Conservation (phyloP, 2,888 invertebrate species). For the Teinopalpus imperialis region DNA sequence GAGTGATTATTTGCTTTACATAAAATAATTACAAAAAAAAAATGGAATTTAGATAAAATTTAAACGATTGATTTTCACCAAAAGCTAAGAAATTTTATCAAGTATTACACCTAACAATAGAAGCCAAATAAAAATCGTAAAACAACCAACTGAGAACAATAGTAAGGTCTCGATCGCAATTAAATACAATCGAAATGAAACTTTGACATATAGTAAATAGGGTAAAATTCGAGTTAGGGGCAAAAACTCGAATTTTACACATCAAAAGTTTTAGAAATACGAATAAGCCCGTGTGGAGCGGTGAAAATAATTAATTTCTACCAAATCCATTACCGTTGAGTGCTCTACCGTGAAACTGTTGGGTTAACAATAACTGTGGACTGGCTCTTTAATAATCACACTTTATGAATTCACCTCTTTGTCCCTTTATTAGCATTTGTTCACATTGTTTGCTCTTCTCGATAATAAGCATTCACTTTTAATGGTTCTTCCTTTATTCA, state of each 20-base stretch:
- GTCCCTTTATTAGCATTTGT: slow-evolving; percentile 12
- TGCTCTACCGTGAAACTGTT: slow-evolving; percentile 52
- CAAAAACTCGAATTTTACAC: slow-evolving; percentile 50
- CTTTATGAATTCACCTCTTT: slow-evolving; percentile 18
- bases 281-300: slow-evolving; percentile 31
- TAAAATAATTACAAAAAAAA: too few relatives aligned
- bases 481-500: too few relatives aligned
- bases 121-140: slow-evolving; percentile 18
- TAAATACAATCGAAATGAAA: slow-evolving; percentile 1
- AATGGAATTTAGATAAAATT: background rate
- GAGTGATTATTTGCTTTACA: too few relatives aligned
- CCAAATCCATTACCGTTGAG: slow-evolving; percentile 62
- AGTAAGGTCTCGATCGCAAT: background rate
- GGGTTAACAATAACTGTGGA: slow-evolving; percentile 44
- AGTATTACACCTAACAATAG: slow-evolving; percentile 10
- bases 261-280: slow-evolving; percentile 54
- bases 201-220: background rate
- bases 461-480: too few relatives aligned
- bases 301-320: slow-evolving; percentile 66
- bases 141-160: slow-evolving; percentile 16
- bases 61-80: slow-evolving; percentile 2
- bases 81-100: slow-evolving; percentile 1
- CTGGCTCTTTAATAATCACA: slow-evolving; percentile 20
- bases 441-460: slow-evolving; percentile 3
- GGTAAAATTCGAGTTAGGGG: background rate